Evolutionary conservation across 2,113 vertebrate species (phyloP).

Genomic region (Xyrauchen texanus): DNA sequence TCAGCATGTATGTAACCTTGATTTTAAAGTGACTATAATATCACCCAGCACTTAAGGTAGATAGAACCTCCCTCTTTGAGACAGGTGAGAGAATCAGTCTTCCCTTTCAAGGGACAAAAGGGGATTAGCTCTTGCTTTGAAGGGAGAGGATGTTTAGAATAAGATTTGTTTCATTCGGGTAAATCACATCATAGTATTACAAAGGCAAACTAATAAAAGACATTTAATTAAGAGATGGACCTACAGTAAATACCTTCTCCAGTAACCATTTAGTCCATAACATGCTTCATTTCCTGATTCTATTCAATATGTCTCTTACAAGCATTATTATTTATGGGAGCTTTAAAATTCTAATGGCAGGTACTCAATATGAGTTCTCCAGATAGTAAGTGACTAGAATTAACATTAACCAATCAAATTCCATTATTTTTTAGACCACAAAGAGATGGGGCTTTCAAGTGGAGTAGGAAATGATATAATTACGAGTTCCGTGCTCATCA

Average conservation of each 20-base stretch:
- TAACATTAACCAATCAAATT: constrained; percentile 11
- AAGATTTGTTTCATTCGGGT: constrained; percentile 32
- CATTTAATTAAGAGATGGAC: constrained; percentile 15
- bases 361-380: neutral
- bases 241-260: constrained; percentile 12
- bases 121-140: constrained; percentile 34
- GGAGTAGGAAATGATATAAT: no score
- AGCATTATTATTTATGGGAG: constrained; percentile 10
- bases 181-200: constrained; percentile 22
- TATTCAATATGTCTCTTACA: constrained; percentile 10
- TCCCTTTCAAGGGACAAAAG: constrained; percentile 13
- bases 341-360: neutral
- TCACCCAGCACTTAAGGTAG: constrained; percentile 15
- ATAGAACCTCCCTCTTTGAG: constrained; percentile 9
- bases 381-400: neutral
- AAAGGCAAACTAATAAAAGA: constrained; percentile 12
- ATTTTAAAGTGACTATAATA: constrained; percentile 36
- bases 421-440: neutral
- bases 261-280: constrained; percentile 25
- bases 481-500: no score
- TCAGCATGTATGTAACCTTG: constrained; percentile 26
- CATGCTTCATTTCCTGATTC: constrained; percentile 20
- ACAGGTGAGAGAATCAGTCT: neutral
- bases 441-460: neutral
- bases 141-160: constrained; percentile 5